phyloP scores from a whole-genome alignment of 2,797 vertebrate species.

The Myotis vivesi region DNA sequence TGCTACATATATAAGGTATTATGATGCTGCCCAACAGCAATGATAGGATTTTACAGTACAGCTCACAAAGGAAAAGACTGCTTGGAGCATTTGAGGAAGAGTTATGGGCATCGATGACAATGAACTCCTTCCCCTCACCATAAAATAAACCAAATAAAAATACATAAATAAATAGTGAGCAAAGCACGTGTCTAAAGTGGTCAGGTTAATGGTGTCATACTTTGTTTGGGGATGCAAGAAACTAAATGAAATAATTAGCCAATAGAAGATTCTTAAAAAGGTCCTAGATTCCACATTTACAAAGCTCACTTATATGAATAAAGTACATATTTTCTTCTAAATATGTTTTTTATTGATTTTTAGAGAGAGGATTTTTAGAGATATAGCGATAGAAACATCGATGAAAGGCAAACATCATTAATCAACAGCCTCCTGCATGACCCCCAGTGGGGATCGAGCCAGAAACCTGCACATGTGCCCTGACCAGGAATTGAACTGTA shows the following conservation, averaged over 20 bases:
- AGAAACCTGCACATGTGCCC: too few relatives aligned
- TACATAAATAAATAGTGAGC: conserved; percentile 4
- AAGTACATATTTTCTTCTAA: not conserved
- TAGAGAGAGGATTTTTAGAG: too few relatives aligned
- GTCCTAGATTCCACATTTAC: not conserved
- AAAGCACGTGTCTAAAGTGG: conserved; percentile 33
- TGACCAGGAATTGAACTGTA: too few relatives aligned
- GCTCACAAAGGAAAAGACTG: not conserved
- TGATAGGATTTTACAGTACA: not conserved
- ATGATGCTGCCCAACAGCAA: conserved; percentile 28
- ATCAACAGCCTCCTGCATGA: too few relatives aligned
- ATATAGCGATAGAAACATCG: too few relatives aligned
- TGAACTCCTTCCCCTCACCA: not conserved
- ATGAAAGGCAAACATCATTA: too few relatives aligned
- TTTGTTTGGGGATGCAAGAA: conserved; percentile 21
- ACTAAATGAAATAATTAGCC: conserved; percentile 44
- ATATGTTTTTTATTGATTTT: too few relatives aligned
- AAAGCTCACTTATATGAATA: conserved; percentile 30
- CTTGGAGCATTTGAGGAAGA: conserved; percentile 3
- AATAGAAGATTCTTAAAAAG: not conserved
- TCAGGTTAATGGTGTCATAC: conserved; percentile 24
- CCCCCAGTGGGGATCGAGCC: too few relatives aligned
- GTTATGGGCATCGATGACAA: not conserved
- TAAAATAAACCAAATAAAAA: conserved; percentile 56
- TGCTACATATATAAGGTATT: conserved; percentile 30